These are phyloP conservation scores for Peromyscus leucopus DNA, from an alignment of 2,113 vertebrate species.

Conservation along the genomic window DNA sequence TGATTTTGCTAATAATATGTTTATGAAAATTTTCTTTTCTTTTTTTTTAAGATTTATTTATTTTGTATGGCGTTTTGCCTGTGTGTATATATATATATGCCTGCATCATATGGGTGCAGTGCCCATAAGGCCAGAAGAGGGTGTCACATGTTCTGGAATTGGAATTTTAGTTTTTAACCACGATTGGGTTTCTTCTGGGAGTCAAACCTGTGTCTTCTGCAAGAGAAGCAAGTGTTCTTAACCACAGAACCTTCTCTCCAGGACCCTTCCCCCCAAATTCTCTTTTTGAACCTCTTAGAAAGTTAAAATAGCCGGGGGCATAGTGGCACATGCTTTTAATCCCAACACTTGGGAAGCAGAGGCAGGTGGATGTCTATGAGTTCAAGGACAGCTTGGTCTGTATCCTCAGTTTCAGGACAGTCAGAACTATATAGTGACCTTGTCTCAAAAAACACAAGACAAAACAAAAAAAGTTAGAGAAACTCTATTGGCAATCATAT, in stretches of 20 bases:
- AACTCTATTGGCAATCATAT: constrained; percentile 23
- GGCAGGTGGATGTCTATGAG: background rate
- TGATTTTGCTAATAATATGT: constrained; percentile 41
- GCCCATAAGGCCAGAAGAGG: background rate
- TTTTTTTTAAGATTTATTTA: background rate
- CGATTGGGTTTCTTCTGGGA: background rate
- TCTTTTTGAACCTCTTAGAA: background rate
- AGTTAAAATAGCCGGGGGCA: background rate
- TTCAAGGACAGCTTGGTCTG: background rate
- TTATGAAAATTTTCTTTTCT: background rate
- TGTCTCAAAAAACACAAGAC: background rate
- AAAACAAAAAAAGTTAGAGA: background rate
- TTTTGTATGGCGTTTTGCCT: background rate
- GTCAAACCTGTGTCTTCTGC: background rate
- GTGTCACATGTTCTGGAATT: background rate
- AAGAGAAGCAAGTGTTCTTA: background rate
- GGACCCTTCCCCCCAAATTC: background rate
- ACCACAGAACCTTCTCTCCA: background rate
- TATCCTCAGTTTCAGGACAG: background rate
- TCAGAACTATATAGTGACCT: background rate
- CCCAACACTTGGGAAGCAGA: background rate
- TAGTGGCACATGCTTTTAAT: background rate
- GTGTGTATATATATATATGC: background rate
- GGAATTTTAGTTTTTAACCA: background rate
- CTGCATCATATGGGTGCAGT: background rate